Evolutionary conservation across 2,888 invertebrate genomes (phyloP), one percentile per base, ranked within the genome.

Genomic region (Dicycla oo): DNA sequence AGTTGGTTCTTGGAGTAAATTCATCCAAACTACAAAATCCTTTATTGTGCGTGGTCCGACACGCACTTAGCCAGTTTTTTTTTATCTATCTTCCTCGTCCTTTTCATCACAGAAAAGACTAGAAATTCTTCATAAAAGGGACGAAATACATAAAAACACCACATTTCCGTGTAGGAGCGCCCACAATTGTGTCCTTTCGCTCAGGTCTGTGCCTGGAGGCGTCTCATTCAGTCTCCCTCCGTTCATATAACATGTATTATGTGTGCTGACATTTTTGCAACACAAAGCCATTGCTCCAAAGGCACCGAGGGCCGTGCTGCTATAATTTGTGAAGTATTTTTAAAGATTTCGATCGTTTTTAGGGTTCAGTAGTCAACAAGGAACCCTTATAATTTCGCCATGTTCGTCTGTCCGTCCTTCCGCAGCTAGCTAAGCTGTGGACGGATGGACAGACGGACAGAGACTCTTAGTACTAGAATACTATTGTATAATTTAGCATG

Each of bases 171-270:
- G 38, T 51, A 47, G 34, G 60, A 78, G 65, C 80, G 80, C 67
- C 75, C 64, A 69, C 81, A 70, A 78, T 81, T 78, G 81, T 81
- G 71, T 72, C 76, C 71, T 78, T 72, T 77, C 68, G 84, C 58
- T 82, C 75, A 81, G 72, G 77, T 51, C 78, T 72, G 69, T 74
- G 73, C 83, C 89, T 86, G 70, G 72, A 69, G 88, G 89, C 89
- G 72, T 64, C 76, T 83, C 82, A 85, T 87, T 86, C 86, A 80
- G 71, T 49, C 81, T 67, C 83, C 64, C 70, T 30, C 74, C 75
- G 56, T 78, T 80, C 82, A 79, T 86, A 79, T 75, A 78, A 73
- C 81, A 82, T 84, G 80, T 82, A 87, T 81, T 81, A 80, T 86
- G 81, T 84, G 74, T 78, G 64, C 71, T 66, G 63, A 82, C 72